Evolutionary conservation across 2,113 vertebrate species (phyloP), one percentile per base, ranked within the genome.

Genomic region (Forbesichthys papilliferus): DNA sequence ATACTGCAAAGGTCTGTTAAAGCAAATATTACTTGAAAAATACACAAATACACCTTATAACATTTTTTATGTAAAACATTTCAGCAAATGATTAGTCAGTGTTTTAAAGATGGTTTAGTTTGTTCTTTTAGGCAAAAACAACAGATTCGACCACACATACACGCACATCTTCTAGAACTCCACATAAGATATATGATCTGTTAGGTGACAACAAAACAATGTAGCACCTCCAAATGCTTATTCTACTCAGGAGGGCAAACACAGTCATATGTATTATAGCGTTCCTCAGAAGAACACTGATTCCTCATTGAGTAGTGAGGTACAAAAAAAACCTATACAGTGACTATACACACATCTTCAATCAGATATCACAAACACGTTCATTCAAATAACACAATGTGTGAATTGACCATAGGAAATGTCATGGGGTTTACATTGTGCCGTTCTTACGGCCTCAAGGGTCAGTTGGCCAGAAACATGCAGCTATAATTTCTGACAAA

Each of bases 71-170:
- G 36, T 42, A 42, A 42, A 42, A 42, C 36, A 42, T 42, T 42
- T 42, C 36, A 42, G 36, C 36, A 42, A 42, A 42, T 6, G 4
- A 42, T 7, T 27, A 27, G 27, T 27, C 27, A 27, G 27, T 42
- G 36, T 42, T 42, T 42, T 42, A 6, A 42, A 42, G 36, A 42
- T 42, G 36, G 36, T 42, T 79, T 71, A 46, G 52, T 75, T 75
- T 72, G 59, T 63, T 84, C 62, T 61, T 81, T 64, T 86, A 63
- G 77, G 62, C 73, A 88, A 90, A 88, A 90, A 76, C 77, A 84
- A 80, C 69, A 71, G 51, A 77, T 78, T 66, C 73, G 71, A 89
- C 82, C 80, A 86, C 27, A 27, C 27, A 20, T 2, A 86, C 82
- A 82, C 59, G 79, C 85, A 89, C 73, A 84, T 76, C 16, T 61